A percentile compares a stretch with the other conserved stretches of the same genome.
Evolutionary conservation across 2,888 invertebrate genomes (phyloP).

Genomic region (Cephus nigrinus): DNA sequence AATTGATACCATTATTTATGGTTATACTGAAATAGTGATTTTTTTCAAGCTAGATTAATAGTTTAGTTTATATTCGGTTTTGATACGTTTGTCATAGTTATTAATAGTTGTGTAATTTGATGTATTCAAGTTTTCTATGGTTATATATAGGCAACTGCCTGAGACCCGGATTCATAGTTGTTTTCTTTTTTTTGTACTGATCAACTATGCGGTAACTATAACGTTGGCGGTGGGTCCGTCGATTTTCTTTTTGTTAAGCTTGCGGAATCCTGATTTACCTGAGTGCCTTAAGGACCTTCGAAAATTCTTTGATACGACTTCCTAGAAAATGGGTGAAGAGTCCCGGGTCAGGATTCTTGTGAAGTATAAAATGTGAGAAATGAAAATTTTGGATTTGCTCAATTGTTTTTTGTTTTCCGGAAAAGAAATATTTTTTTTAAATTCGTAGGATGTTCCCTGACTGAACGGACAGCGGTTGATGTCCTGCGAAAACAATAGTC

Average conservation of each 20-base stretch:
- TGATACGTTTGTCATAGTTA: background rate
- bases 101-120: background rate
- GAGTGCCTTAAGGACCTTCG: background rate
- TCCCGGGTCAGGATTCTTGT: background rate
- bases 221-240: background rate
- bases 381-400: background rate
- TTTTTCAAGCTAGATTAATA: background rate
- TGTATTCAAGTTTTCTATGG: background rate
- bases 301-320: background rate
- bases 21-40: background rate
- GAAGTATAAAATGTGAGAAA: background rate
- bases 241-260: background rate
- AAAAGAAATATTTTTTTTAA: too few relatives aligned
- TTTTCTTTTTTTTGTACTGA: background rate
- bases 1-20: background rate
- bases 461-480: background rate
- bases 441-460: background rate
- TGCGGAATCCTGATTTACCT: background rate
- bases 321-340: background rate
- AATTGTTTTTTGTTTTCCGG: background rate
- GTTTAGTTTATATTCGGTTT: background rate
- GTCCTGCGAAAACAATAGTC: background rate
- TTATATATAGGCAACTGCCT: background rate
- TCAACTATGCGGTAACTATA: background rate
- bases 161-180: background rate